Base-by-base conservation (phyloP, 2,113 vertebrate genomes). In the Ptychochromis oligacanthus region DNA sequence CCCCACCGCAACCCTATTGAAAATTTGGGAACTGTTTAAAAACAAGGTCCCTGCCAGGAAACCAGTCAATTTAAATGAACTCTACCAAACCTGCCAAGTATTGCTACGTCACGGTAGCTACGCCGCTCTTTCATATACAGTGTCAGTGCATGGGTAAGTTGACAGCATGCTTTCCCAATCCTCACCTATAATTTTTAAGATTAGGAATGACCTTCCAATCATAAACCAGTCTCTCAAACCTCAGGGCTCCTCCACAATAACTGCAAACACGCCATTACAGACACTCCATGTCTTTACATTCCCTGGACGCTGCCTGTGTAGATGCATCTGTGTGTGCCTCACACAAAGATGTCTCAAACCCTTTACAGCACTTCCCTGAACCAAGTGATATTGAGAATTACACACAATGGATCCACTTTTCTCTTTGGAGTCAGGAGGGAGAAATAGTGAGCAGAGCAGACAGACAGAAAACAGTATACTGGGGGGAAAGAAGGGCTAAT, bases 381-480 rank as follows among this genome's bases (percentile, higher is more conserved):
- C 70, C 11, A 28, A 80, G 67, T 60, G 75, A 87, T 87, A 86
- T 84, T 83, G 67, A 85, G 36, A 88, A 88, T 88, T 80, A 80
- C 40, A 80, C 78, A 88, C 76, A 87, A 83, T 84, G 76, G 85
- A 52, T 80, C 67, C 78, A 81, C 78, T 80, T 87, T 88, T 76
- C 60, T 83, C 80, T 57, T 77, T 59, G 60, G 79, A 86, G 81
- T 70, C 78, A 74, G 67, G 18, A 57, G 77, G 74, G 80, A 84
- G 59, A 85, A 70, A 80, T 54, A 79, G 83, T 54, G 64, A 62
- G 70, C 67, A 75, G 64, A 31, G 70, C 10, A 84, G 82, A 74
- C 67, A 49, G 61, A 55, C 57, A 84, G 82, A 81, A 86, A 82
- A 79, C 74, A 82, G 82, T 81, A 91, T 75, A 70, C 75, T 72